A percentile compares a stretch with the other conserved stretches of the same genome.
Evolutionary conservation across 2,797 vertebrate genomes (phyloP).

Genomic region (Ceyx erithaca): DNA sequence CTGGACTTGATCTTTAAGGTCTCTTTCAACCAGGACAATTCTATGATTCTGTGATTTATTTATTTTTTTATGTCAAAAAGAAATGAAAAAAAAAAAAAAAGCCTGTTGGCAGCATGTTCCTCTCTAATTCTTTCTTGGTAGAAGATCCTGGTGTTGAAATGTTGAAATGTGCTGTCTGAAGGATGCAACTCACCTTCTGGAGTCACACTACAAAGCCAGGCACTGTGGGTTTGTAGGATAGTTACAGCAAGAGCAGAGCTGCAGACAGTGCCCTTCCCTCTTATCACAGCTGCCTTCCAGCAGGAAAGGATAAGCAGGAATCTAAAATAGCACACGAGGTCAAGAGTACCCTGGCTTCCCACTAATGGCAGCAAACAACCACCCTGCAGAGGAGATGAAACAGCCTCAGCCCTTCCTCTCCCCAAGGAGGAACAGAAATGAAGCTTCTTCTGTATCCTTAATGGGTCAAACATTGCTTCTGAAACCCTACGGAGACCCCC

Average conservation of each 20-base stretch:
- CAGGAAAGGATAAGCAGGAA: not conserved
- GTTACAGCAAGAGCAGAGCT: not conserved
- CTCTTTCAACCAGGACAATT: not conserved
- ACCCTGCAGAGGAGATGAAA: not conserved
- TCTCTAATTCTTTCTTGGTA: not conserved
- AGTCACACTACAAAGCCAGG: not conserved
- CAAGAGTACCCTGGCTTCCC: not conserved
- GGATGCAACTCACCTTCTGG: not conserved
- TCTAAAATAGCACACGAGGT: not conserved
- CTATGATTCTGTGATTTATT: not conserved
- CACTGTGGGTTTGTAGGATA: not conserved
- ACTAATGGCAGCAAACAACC: not conserved
- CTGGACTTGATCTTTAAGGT: not conserved
- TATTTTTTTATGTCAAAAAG: not conserved
- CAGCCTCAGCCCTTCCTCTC: not conserved
- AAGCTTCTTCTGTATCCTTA: fast-evolving
- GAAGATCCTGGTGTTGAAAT: not conserved
- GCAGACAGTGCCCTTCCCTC: not conserved
- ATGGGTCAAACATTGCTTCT: not conserved
- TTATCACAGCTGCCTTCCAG: not conserved
- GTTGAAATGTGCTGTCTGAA: not conserved
- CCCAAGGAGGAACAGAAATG: not conserved
- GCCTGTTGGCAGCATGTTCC: fast-evolving
- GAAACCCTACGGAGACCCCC: not conserved
- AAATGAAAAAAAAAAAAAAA: not conserved